These are phyloP conservation scores for Drosophila peninsularis DNA, from an alignment of 2,888 invertebrate genomes.

Conservation along the genomic window DNA sequence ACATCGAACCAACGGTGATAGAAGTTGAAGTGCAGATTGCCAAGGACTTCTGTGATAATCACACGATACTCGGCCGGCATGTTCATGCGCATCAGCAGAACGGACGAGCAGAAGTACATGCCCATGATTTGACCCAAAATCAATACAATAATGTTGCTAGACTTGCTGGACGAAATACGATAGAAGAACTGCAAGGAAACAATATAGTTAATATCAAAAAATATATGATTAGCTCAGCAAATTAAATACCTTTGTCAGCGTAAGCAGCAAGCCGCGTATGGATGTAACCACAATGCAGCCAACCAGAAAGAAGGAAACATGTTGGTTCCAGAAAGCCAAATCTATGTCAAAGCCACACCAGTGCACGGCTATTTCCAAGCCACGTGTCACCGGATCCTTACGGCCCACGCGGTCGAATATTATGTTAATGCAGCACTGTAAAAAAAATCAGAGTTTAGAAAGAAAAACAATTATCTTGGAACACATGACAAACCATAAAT, in stretches of 20 bases:
- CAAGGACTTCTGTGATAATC: slow-evolving; percentile 94
- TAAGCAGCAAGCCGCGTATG: slow-evolving; percentile 96
- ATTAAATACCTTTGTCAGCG: slow-evolving; percentile 94
- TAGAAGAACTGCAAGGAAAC: slow-evolving; percentile 95
- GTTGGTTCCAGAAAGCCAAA: slow-evolving; percentile 99
- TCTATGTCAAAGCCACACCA: slow-evolving; percentile 98
- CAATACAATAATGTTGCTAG: slow-evolving; percentile 98
- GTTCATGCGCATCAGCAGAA: slow-evolving; percentile 98
- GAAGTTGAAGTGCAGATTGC: slow-evolving; percentile 99
- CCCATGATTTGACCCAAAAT: slow-evolving; percentile 99
- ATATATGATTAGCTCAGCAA: neutral
- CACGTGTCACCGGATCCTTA: slow-evolving; percentile 98
- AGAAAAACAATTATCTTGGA: neutral
- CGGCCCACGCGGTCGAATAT: slow-evolving; percentile 99
- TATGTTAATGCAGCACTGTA: slow-evolving; percentile 98
- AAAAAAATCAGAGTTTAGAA: neutral
- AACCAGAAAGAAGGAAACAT: slow-evolving; percentile 97
- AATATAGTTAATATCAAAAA: neutral
- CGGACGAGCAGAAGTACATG: slow-evolving; percentile 99
- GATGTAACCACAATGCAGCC: slow-evolving; percentile 99
- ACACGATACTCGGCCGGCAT: slow-evolving; percentile 98
- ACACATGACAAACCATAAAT: slow-evolving; percentile 92
- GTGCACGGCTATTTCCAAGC: slow-evolving; percentile 97
- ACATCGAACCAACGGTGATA: slow-evolving; percentile 99
- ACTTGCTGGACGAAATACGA: slow-evolving; percentile 99